Evolutionary conservation across 2,888 invertebrate genomes (phyloP), one percentile per base, ranked within the genome.

Genomic region (Hypolimnas misippus): DNA sequence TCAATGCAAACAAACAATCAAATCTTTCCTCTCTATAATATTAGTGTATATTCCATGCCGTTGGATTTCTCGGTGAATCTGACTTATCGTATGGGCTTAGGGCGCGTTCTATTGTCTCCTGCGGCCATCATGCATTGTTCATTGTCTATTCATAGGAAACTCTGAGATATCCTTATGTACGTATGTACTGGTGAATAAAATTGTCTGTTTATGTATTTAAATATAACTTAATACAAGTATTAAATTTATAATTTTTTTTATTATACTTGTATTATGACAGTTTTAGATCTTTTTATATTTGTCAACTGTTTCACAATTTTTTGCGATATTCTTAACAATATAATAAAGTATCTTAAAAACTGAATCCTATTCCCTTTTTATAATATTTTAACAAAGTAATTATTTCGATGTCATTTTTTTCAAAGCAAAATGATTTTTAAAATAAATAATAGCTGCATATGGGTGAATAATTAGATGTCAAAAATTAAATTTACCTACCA

Each of bases 61-160:
- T 78, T 77, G 74, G 68, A 49, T 67, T 64, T 61, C 58, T 59
- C 52, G n/a, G n/a, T n/a, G 33, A 57, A 80, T 79, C 75, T 79
- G 76, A 75, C 74, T 78, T 69, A 79, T 78, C 76, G 73, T 73
- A 78, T 72, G 75, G 74, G 75, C 71, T 77, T 73, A 73, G 77
- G 76, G 77, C 77, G 75, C 69, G 73, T 72, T 71, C 76, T 78
- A 83, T 86, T 84, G 84, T 86, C 81, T n/a, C 69, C 56, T 53
- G 61, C 72, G 78, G 82, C 81, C 76, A 77, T 86, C 86, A 82
- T 80, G 83, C 80, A 82, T 86, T 86, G 86, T 86, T 76, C 84
- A 88, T 88, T 89, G 89, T 87, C 78, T 85, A 79, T 81, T 76
- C 75, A 65, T 25, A 61, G 60, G 46, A 66, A 66, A 63, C 42